Conservation (phyloP, 92 coral and sea anemone species). For the Pocillopora grandis region DNA sequence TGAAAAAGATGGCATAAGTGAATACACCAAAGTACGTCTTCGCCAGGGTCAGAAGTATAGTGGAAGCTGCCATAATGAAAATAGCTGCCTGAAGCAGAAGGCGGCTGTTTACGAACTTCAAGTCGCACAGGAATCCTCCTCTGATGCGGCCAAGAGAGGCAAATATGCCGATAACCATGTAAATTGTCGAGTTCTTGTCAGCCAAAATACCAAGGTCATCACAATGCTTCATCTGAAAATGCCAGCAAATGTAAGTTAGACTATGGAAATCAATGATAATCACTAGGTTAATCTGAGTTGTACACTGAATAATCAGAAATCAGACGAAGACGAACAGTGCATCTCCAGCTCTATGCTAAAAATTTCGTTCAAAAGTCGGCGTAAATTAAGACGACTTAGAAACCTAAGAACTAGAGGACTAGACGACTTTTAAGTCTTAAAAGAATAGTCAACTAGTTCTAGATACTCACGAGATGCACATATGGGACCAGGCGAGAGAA, state of each 20-base stretch:
- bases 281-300: too few species aligned
- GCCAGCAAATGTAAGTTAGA: too few species aligned
- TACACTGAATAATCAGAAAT: too few species aligned
- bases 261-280: too few species aligned
- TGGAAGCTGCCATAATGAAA: constrained; percentile 22
- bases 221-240: too few species aligned
- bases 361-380: constrained; percentile 38
- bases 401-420: constrained; percentile 17
- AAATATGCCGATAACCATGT: too few species aligned
- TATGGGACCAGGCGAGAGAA: constrained; percentile 10
- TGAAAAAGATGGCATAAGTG: too few species aligned
- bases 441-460: constrained; percentile 17
- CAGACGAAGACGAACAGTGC: constrained; percentile 16
- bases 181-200: too few species aligned
- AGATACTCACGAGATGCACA: constrained; percentile 18
- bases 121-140: too few species aligned
- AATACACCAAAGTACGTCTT: neutral
- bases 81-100: constrained; percentile 24
- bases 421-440: neutral
- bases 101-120: too few species aligned
- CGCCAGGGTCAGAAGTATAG: neutral
- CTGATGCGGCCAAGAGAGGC: too few species aligned
- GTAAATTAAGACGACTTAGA: constrained; percentile 34
- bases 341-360: constrained; percentile 23
- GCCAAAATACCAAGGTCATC: too few species aligned